These are phyloP conservation scores for Leistus spinibarbis DNA, from an alignment of 2,888 invertebrate species.

Conservation along the genomic window DNA sequence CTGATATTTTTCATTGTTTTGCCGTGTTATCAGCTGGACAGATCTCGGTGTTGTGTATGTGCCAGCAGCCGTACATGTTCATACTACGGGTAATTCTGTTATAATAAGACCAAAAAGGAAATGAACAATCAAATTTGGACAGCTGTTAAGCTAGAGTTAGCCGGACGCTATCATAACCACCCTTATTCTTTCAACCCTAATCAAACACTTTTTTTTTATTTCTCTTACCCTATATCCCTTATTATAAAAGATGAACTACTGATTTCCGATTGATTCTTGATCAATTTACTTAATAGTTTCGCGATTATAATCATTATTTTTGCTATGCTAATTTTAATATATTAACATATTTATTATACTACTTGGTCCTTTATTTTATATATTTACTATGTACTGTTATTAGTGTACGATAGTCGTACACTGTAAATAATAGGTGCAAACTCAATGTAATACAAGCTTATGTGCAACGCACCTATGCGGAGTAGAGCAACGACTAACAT, in stretches of 20 bases:
- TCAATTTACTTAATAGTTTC: not conserved
- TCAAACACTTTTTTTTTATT: not conserved
- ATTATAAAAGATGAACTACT: not conserved
- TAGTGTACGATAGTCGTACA: not conserved
- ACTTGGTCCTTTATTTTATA: not conserved
- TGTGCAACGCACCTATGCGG: no score
- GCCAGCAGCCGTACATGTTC: conserved; percentile 9
- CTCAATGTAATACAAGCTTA: no score
- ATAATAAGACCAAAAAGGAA: conserved; percentile 46
- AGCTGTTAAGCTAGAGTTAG: conserved; percentile 44
- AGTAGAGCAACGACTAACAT: no score
- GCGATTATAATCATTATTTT: not conserved
- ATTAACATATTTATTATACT: not conserved
- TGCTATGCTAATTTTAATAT: not conserved
- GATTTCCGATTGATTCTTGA: not conserved
- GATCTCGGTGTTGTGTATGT: not conserved
- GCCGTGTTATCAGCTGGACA: not conserved
- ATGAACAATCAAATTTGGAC: conserved; percentile 46
- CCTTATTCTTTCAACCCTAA: not conserved
- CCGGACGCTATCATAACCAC: conserved; percentile 16
- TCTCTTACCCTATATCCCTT: not conserved
- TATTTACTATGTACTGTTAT: not conserved
- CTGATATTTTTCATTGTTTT: not conserved
- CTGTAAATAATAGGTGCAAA: no score
- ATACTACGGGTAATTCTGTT: conserved; percentile 43